Conservation (phyloP, 2,888 invertebrate species). For the Dichetophora obliterata region DNA sequence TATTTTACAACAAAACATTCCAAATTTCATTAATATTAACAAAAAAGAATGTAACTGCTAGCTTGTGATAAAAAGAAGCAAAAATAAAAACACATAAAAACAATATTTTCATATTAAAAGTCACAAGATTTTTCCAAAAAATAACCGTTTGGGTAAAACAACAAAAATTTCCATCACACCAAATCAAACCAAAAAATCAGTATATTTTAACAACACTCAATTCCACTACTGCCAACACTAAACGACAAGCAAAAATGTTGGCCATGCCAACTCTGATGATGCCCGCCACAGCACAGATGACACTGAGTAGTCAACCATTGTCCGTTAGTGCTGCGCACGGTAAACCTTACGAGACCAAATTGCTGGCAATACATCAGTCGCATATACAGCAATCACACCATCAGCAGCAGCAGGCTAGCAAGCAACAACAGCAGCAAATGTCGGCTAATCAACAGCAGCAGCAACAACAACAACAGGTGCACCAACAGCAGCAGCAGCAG, state of each 20-base stretch:
- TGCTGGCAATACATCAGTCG: slow-evolving; percentile 70
- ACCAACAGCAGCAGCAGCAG: slow-evolving; percentile 53
- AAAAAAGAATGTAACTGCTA: too few species aligned
- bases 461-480: slow-evolving; percentile 59
- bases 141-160: slow-evolving; percentile 44
- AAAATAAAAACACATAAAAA: slow-evolving; percentile 35
- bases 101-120: not conserved
- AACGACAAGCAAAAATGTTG: slow-evolving; percentile 63
- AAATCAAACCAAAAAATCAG: slow-evolving; percentile 41
- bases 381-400: slow-evolving; percentile 63
- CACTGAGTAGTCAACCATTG: slow-evolving; percentile 69
- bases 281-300: slow-evolving; percentile 71
- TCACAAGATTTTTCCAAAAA: too few species aligned
- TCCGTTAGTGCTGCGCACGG: slow-evolving; percentile 66
- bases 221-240: slow-evolving; percentile 6
- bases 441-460: slow-evolving; percentile 61
- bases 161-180: slow-evolving; percentile 28
- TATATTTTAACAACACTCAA: slow-evolving; percentile 34
- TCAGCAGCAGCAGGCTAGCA: slow-evolving; percentile 54
- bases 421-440: slow-evolving; percentile 62
- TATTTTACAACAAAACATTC: slow-evolving; percentile 42
- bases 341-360: slow-evolving; percentile 70
- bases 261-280: slow-evolving; percentile 71
- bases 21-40: slow-evolving; percentile 27
- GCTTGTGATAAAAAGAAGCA: too few species aligned